Evolutionary conservation across 2,888 invertebrate genomes (phyloP).

Genomic region (Phlogophora meticulosa): DNA sequence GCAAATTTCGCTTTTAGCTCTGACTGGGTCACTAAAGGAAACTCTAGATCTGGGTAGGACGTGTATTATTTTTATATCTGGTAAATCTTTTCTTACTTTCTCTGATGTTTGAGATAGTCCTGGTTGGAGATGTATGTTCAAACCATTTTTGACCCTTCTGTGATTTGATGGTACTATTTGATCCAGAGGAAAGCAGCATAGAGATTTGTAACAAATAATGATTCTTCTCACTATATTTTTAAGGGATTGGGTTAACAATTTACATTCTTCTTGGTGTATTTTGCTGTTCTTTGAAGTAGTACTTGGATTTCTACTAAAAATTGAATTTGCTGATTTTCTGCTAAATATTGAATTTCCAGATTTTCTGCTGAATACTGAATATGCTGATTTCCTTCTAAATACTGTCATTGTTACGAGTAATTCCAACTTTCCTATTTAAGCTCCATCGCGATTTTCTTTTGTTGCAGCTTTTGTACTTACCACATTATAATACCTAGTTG

Average conservation of each 20-base stretch:
- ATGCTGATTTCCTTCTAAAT: too few species aligned
- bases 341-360: not conserved
- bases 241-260: not conserved
- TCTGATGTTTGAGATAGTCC: conserved; percentile 9
- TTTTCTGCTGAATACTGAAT: conserved; percentile 24
- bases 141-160: not conserved
- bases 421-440: conserved; percentile 1
- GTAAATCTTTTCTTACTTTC: not conserved
- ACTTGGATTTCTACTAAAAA: conserved; percentile 28
- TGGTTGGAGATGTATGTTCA: not conserved
- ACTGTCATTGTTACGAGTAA: conserved; percentile 31
- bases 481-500: not conserved
- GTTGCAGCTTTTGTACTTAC: conserved; percentile 2
- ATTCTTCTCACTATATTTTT: conserved; percentile 32
- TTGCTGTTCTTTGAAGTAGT: conserved; percentile 3
- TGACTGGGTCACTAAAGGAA: not conserved
- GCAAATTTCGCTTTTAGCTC: not conserved
- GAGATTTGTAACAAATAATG: conserved; percentile 40
- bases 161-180: conserved; percentile 34
- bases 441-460: conserved; percentile 18
- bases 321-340: not conserved
- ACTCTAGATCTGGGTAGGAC: conserved; percentile 38
- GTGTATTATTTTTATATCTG: conserved; percentile 31
- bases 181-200: conserved; percentile 60
- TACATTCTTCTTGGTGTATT: not conserved